Base-by-base conservation (phyloP, 2,888 invertebrate species). In the Brassicogethes aeneus region DNA sequence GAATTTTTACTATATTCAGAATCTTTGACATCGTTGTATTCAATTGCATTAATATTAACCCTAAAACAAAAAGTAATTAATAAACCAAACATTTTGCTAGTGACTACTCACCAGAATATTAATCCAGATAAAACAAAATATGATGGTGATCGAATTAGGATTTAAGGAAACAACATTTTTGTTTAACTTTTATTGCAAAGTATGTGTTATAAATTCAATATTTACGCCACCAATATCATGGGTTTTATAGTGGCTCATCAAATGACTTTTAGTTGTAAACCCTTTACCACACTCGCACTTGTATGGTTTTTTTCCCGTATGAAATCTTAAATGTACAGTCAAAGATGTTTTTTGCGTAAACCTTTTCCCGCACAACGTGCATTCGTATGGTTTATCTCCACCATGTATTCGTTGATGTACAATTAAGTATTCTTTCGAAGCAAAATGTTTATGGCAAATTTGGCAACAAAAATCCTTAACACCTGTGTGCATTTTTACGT, bases 341-440 rank as follows among this genome's bases (percentile, higher is more conserved):
- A 77, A 51, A 0, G 75, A 73, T 40, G 72, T 74, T 48, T 72
- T 72, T 45, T 77, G 72, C 33, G 75, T 75, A 51, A 78, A 79
- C 1, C 70, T 60, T 50, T 77, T 79, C 23, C 72, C 72, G 44
- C 78, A 78, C 43, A 70, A 64, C 3, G 72, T 69, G 46, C 78
- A 78, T 30, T 72, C 68, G 35, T 69, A 76, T 2, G 77, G 77
- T 38, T 76, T 66, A 1, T 73, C 63, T 2, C 75, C 74, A 1
- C 71, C 72, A 42, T 79, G 79, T 0, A 68, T 71, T 1, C 77
- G 70, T 61, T 72, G 71, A 40, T 78, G 78, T 0, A 72, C 65
- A 17, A 68, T 70, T 37, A 79, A 51, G 13, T 73, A 58, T 29
- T 72, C 70, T 8, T 67, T 70, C 14, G 63, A 63, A 3, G 60